Percentiles rank a stretch among this genome's conserved stretches.
Evolutionary conservation across 2,113 vertebrate species (phyloP).

Genomic region (Prunella fulvescens): DNA sequence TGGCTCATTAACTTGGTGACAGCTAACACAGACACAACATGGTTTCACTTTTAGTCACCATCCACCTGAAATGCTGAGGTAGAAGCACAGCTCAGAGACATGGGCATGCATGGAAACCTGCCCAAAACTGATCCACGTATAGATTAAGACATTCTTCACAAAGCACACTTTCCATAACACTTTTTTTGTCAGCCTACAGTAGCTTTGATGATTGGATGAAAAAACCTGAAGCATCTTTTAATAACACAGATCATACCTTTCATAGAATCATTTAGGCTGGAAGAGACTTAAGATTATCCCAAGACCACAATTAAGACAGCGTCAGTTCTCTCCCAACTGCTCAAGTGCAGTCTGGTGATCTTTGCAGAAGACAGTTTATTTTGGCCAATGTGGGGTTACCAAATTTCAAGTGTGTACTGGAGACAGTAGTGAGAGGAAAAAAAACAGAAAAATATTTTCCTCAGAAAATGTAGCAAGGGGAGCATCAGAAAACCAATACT

Average conservation of each 20-base stretch:
- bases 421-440: not conserved
- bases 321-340: not conserved
- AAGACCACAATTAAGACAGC: not conserved
- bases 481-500: not conserved
- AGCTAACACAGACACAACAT: not conserved
- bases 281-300: not conserved
- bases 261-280: not conserved
- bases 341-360: not conserved
- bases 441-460: not conserved
- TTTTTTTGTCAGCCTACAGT: not conserved
- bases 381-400: not conserved
- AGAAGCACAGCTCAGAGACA: not conserved
- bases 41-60: not conserved
- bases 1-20: not conserved
- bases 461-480: rapidly evolving
- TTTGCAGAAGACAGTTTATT: not conserved
- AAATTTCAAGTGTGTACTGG: not conserved
- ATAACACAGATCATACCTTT: not conserved
- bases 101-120: not conserved
- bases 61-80: not conserved
- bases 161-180: not conserved
- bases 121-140: rapidly evolving
- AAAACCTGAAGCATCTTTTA: not conserved
- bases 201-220: not conserved
- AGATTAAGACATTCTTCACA: not conserved